Evolutionary conservation across 2,113 vertebrate genomes (phyloP).

Genomic region (Jaculus jaculus): DNA sequence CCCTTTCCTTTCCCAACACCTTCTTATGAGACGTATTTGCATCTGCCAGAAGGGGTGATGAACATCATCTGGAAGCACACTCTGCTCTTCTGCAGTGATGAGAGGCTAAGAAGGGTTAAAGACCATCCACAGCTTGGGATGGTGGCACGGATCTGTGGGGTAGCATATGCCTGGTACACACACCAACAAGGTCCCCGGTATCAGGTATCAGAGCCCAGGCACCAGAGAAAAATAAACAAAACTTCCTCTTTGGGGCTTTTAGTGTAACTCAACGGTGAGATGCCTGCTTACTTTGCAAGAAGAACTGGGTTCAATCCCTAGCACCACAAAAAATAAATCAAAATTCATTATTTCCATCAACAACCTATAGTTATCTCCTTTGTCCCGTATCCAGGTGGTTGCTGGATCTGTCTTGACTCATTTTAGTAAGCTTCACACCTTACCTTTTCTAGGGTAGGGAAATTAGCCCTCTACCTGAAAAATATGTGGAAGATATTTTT

Average conservation of each 20-base stretch:
- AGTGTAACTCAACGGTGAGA: background rate
- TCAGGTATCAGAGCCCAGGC: background rate
- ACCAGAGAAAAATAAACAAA: background rate
- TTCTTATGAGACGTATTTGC: background rate
- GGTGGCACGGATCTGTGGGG: background rate
- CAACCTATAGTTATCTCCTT: background rate
- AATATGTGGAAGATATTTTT: constrained; percentile 14
- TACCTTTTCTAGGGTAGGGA: background rate
- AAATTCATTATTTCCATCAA: background rate
- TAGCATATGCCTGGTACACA: background rate
- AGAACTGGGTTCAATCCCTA: background rate
- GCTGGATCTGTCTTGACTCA: background rate
- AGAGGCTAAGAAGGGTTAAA: constrained; percentile 30
- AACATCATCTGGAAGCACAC: background rate
- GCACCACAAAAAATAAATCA: background rate
- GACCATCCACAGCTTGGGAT: background rate
- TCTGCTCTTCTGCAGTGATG: background rate
- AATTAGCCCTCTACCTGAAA: constrained; percentile 30
- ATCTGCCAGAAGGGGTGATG: background rate
- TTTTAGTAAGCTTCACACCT: background rate
- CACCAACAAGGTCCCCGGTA: background rate
- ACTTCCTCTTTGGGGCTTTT: background rate
- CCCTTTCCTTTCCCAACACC: background rate
- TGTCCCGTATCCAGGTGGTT: background rate
- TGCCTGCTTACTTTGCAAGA: background rate